Evolutionary conservation across 2,888 invertebrate species (phyloP).

Genomic region (Caprella mutica): DNA sequence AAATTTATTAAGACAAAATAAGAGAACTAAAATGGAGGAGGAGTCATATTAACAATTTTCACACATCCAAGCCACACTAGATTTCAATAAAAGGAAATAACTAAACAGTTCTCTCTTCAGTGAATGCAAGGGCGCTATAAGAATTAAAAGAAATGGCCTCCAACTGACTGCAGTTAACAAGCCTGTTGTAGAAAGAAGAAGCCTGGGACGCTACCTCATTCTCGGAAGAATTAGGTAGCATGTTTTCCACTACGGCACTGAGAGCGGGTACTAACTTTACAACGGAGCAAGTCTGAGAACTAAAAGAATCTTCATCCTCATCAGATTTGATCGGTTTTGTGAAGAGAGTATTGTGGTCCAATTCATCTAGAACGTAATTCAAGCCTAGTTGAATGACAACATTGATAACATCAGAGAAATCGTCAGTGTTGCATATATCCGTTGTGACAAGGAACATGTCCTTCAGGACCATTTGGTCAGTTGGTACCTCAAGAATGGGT

Average conservation of each 20-base stretch:
- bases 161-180: slow-evolving; percentile 19
- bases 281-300: slow-evolving; percentile 17
- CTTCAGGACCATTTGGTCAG: slow-evolving; percentile 15
- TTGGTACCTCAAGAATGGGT: slow-evolving; percentile 14
- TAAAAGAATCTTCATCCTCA: no score
- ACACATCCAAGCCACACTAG: no score
- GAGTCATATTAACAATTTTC: no score
- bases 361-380: slow-evolving; percentile 21
- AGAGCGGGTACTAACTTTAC: slow-evolving; percentile 30
- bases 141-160: slow-evolving; percentile 23
- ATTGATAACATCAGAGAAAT: slow-evolving; percentile 22
- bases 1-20: no score
- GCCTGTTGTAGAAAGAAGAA: slow-evolving; percentile 21
- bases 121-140: slow-evolving; percentile 28
- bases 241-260: slow-evolving; percentile 19
- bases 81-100: no score
- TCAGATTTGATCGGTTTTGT: no score
- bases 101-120: not conserved
- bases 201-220: no score
- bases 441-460: slow-evolving; percentile 24
- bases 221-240: slow-evolving; percentile 20
- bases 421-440: slow-evolving; percentile 27
- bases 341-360: no score
- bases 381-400: slow-evolving; percentile 25
- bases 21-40: no score